These are phyloP conservation scores for Phenacoccus solenopsis DNA, from an alignment of 1,140 invertebrate genomes.

Conservation along the genomic window DNA sequence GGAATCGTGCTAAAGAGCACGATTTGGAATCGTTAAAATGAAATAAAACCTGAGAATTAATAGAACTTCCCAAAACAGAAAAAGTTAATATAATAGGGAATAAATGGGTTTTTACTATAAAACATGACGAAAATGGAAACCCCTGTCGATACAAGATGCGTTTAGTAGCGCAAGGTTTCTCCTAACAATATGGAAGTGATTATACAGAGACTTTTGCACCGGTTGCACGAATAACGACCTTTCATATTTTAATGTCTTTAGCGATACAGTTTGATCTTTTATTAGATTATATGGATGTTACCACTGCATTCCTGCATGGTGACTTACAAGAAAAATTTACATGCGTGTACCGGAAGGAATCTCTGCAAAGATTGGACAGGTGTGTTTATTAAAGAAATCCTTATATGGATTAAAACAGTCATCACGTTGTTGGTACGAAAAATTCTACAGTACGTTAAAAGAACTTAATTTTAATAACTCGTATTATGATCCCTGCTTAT, in stretches of 20 bases:
- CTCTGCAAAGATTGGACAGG: slow-evolving; percentile 14
- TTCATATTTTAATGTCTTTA: slow-evolving; percentile 33
- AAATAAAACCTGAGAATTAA: slow-evolving; percentile 33
- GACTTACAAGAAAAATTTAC: slow-evolving; percentile 33
- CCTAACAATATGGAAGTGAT: slow-evolving; percentile 27
- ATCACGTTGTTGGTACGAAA: slow-evolving; percentile 20
- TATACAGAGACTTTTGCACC: slow-evolving; percentile 34
- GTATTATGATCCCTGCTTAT: neutral
- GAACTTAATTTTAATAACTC: neutral
- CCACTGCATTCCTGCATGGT: slow-evolving; percentile 35
- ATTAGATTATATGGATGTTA: slow-evolving; percentile 33
- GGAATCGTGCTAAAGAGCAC: slow-evolving; percentile 32
- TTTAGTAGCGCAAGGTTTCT: slow-evolving; percentile 11
- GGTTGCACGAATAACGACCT: slow-evolving; percentile 29
- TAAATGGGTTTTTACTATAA: slow-evolving; percentile 34
- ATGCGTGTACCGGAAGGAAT: slow-evolving; percentile 32
- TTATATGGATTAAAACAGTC: slow-evolving; percentile 23
- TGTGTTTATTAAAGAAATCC: slow-evolving; percentile 24
- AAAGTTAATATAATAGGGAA: slow-evolving; percentile 28
- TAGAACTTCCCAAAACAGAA: slow-evolving; percentile 26
- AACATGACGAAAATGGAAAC: slow-evolving; percentile 28
- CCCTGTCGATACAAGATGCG: slow-evolving; percentile 26
- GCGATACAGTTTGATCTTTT: slow-evolving; percentile 30
- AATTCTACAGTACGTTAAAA: slow-evolving; percentile 6
- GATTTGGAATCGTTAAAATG: slow-evolving; percentile 30